Evolutionary conservation across 2,113 vertebrate genomes (phyloP), one percentile per base, ranked within the genome.

Genomic region (Tretioscincus oriximinensis): DNA sequence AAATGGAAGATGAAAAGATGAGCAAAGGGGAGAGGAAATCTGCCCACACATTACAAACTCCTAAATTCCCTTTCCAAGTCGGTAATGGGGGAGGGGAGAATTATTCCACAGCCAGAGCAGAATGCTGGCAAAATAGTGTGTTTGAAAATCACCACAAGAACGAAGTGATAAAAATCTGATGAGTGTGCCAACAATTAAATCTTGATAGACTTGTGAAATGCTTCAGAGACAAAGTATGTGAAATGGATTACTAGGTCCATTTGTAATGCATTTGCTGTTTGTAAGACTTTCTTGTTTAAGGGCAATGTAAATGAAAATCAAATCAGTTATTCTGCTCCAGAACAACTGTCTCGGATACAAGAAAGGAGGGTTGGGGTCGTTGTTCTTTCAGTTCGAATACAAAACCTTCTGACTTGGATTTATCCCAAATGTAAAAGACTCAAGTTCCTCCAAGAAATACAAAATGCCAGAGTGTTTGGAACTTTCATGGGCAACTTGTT

Each of bases 401-500:
- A 92, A 92, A 93, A 93, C 91, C 91, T 90, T 92, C 84, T 86
- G 84, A 64, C 89, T 91, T 89, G 85, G 77, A 82, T 8, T 0
- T 61, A 73, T 87, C 85, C 90, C 88, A 93, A 91, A 86, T 84
- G 87, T 90, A 90, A 86, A 89, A 91, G 90, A 91, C 91, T 83
- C 87, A 85, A 88, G 87, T 90, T 90, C 84, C 88, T 82, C 84
- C 88, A 90, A 92, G 83, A 91, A 91, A 85, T 29, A 81, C 81
- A 84, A 85, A 81, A 88, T 85, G 79, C 80, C 78, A 86, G 76
- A 41, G 84, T 1, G 73, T 78, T 82, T 82, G 85, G 89, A 88
- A 85, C 83, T 91, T 93, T 90, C 78, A 73, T 80, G 85, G 78
- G 87, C 92, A 86, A 91, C 91, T 90, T 47, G 54, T 91, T 93